These are phyloP conservation scores for Calameuta pallipes DNA, from an alignment of 2,888 invertebrate species.

Conservation along the genomic window DNA sequence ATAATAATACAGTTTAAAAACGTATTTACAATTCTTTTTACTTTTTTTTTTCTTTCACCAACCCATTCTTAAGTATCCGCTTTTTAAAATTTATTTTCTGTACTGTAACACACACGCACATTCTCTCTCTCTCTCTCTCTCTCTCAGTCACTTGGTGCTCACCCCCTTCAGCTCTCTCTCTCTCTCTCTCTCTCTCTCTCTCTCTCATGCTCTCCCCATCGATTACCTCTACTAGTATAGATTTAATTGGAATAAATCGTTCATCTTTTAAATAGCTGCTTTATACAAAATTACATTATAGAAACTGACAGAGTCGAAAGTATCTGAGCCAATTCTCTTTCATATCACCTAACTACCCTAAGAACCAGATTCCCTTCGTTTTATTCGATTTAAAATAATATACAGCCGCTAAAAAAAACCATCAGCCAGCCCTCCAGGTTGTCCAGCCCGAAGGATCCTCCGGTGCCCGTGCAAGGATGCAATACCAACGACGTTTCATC, in stretches of 20 bases:
- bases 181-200: conserved; percentile 27
- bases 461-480: neutral
- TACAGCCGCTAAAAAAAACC: neutral
- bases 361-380: conserved; percentile 25
- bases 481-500: neutral
- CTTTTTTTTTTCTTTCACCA: conserved; percentile 27
- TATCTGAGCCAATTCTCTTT: conserved; percentile 48
- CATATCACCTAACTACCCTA: conserved; percentile 58
- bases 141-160: neutral
- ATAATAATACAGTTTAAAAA: conserved; percentile 59
- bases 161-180: conserved; percentile 12
- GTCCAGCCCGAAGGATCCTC: neutral
- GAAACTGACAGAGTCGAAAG: conserved; percentile 55
- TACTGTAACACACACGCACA: neutral
- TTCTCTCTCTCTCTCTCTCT: neutral
- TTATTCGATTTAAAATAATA: neutral
- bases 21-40: conserved; percentile 58
- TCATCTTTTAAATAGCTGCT: conserved; percentile 56
- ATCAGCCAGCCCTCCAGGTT: neutral
- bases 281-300: conserved; percentile 66
- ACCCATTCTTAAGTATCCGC: conserved; percentile 33
- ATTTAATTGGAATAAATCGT: conserved; percentile 54
- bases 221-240: neutral
- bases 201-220: conserved; percentile 17
- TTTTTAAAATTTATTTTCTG: neutral